Base-by-base conservation (phyloP, 1,140 invertebrate species). In the Drosophila lowei region DNA sequence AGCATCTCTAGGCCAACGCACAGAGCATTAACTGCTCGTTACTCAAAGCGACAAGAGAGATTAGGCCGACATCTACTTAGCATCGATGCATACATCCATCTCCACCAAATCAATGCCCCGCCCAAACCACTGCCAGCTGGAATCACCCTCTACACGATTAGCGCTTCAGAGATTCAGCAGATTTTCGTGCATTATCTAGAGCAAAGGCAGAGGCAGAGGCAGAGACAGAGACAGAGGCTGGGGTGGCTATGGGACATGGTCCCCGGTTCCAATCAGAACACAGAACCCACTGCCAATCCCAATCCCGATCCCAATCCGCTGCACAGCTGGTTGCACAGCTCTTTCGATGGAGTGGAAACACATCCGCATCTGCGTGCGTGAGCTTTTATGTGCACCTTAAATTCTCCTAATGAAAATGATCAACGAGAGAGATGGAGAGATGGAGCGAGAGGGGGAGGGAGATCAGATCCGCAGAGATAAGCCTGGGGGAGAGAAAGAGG, bases 371-470 rank as follows among this genome's bases (percentile, higher is more conserved):
- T 59, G 63, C 34, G 11, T 73, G 64, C 55, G 54, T 56, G 53
- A 73, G 71, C 72, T 76, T 84, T 85, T 85, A 85, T 85, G 81
- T 86, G 80, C 81, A 72, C 62, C 84, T 81, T 81, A 77, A 72
- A 77, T 66, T 70, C 65, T 67, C 47, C 48, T 74, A 71, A 80
- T 86, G 73, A 81, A 72, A 77, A 61, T 49, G 47, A 47, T 42
- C 15, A 34, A 50, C 44, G 48, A 18, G 11, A 21, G 46, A 30
- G 53, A 52, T 34, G 9, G 6, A 13, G 41, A 18, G 55, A 42
- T 43, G 50, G 34, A 9, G 62, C n/a, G 48, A 42, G 21, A 30
- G 58, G 28, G 6, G 3, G n/a, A 18, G 57, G 44, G 47, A 43
- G 44, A 25, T 21, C 18, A 59, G 61, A 49, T 52, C 47, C 34